Conservation (phyloP, 1,140 invertebrate genomes). For the Eufriesea mexicana region DNA sequence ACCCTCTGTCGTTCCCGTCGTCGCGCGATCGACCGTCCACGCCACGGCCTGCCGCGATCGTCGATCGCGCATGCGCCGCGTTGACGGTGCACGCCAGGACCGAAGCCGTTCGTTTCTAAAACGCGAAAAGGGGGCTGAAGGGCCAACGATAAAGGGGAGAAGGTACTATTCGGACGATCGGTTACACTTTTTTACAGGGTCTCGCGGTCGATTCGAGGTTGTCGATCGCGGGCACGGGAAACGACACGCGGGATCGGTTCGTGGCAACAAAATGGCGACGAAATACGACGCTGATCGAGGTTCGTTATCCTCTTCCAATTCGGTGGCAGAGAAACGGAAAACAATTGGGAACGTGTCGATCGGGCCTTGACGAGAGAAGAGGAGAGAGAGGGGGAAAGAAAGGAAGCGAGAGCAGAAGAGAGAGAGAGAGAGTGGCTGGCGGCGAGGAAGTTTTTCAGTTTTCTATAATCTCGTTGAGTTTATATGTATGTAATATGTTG, state of each 20-base stretch:
- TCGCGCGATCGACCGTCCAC: neutral
- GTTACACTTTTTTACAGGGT: slow-evolving; percentile 45
- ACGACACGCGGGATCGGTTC: neutral
- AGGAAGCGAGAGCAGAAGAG: neutral
- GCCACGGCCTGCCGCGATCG: neutral
- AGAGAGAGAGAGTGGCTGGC: slow-evolving; percentile 51
- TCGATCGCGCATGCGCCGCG: neutral
- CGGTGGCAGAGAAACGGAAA: too few relatives aligned
- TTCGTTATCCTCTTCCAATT: too few relatives aligned
- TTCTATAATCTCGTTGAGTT: slow-evolving; percentile 79
- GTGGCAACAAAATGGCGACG: neutral
- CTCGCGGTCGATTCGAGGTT: neutral
- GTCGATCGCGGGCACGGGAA: neutral
- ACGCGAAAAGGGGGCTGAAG: neutral
- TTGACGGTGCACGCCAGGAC: neutral
- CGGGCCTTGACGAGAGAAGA: neutral
- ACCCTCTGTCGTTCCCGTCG: neutral
- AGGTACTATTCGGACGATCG: slow-evolving; percentile 10
- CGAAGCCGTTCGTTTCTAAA: neutral
- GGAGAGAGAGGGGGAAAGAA: too few relatives aligned
- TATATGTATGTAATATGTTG: slow-evolving; percentile 73
- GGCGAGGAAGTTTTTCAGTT: slow-evolving; percentile 72
- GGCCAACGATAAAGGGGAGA: neutral
- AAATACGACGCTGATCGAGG: neutral
- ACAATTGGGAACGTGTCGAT: neutral